Conservation (phyloP, 2,888 invertebrate genomes). For the Metalampra italica region DNA sequence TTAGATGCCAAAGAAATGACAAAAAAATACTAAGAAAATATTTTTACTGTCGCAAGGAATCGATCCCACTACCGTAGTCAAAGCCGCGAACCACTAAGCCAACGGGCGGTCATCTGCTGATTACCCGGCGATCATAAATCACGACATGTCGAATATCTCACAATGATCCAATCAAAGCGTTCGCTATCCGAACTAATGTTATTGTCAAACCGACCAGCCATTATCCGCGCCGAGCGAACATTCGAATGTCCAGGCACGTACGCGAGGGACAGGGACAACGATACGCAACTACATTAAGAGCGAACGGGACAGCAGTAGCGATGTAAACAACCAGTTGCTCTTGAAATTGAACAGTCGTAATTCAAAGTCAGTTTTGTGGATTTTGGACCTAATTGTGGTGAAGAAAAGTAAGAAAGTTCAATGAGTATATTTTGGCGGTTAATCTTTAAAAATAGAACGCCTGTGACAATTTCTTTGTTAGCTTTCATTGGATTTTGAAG, state of each 20-base stretch:
- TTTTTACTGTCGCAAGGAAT: too few relatives aligned
- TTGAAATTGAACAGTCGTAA: conserved; percentile 12
- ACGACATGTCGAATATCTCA: conserved; percentile 59
- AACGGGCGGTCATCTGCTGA: not conserved
- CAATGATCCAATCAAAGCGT: conserved; percentile 71
- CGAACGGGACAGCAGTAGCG: conserved; percentile 30
- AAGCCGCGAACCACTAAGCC: too few relatives aligned
- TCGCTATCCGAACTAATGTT: conserved; percentile 63
- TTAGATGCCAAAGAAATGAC: too few relatives aligned
- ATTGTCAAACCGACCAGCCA: conserved; percentile 68
- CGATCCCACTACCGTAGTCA: too few relatives aligned
- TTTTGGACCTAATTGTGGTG: not conserved
- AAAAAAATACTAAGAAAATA: too few relatives aligned
- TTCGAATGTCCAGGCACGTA: conserved; percentile 70
- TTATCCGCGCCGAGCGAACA: conserved; percentile 59
- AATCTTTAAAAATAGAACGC: not conserved
- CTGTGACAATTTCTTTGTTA: not conserved
- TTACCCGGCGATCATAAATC: conserved; percentile 36
- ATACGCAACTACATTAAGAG: conserved; percentile 6
- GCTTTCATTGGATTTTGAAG: too few relatives aligned
- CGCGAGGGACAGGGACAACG: conserved; percentile 24
- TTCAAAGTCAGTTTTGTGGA: not conserved
- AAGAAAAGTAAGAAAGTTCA: not conserved
- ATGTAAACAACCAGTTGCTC: conserved; percentile 47
- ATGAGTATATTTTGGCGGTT: not conserved